phyloP scores from a whole-genome alignment of 2,888 invertebrate genomes.

The Argynnis bischoffii region DNA sequence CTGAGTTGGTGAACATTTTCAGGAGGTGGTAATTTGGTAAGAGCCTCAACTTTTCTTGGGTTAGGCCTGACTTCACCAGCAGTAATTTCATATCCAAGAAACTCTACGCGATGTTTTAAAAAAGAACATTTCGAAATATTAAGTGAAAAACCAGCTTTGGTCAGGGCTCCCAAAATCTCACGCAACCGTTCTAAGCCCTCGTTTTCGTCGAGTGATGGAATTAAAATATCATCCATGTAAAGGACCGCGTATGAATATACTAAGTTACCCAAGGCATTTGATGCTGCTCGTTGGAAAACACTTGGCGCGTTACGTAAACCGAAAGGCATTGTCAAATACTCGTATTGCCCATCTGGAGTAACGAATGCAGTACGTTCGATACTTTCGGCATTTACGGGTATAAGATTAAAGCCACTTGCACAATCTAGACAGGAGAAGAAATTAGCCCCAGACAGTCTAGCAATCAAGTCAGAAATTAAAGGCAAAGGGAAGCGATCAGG shows the following conservation, averaged over 20 bases:
- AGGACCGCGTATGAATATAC: neutral
- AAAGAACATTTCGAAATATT: too few species aligned
- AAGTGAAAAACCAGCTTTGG: too few species aligned
- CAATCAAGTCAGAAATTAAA: too few species aligned
- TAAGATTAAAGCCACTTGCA: slow-evolving; percentile 33
- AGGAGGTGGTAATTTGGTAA: neutral
- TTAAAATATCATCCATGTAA: slow-evolving; percentile 1
- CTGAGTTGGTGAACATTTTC: neutral
- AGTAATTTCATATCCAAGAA: too few species aligned
- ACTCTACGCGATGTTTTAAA: too few species aligned
- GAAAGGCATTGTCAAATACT: slow-evolving; percentile 33
- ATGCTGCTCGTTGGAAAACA: slow-evolving; percentile 49
- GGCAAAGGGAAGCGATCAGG: too few species aligned
- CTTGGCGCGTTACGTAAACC: slow-evolving; percentile 49
- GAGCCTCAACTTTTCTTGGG: neutral
- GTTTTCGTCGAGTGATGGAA: neutral
- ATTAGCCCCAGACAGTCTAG: too few species aligned
- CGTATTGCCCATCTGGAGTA: slow-evolving; percentile 12
- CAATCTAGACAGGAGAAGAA: slow-evolving; percentile 28
- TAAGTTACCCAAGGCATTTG: slow-evolving; percentile 36
- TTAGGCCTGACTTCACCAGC: neutral
- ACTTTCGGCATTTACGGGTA: slow-evolving; percentile 28
- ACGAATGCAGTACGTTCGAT: slow-evolving; percentile 31
- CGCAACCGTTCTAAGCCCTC: too few species aligned
- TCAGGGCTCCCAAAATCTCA: too few species aligned